Percentiles rank a stretch among this genome's conserved stretches.
Conservation (phyloP, 2,888 invertebrate genomes). For the Spodoptera picta region DNA sequence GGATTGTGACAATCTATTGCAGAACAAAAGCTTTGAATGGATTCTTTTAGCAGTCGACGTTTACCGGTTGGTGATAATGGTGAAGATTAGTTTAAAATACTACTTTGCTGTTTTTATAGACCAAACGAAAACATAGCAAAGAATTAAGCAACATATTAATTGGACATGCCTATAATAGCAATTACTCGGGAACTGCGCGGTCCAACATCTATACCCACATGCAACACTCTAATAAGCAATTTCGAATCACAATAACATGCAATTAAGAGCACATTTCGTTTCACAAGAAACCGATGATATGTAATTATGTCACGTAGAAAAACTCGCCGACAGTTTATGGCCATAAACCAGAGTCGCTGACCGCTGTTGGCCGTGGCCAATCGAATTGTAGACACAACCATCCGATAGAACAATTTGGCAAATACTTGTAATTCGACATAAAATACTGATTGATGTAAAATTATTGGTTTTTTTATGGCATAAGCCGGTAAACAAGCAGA, state of each 20-base stretch:
- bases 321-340: constrained; percentile 10
- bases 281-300: constrained; percentile 7
- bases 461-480: background rate
- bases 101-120: no score
- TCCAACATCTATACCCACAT: no score
- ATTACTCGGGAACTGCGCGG: no score
- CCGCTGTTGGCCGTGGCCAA: constrained; percentile 15
- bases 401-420: constrained; percentile 12
- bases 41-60: no score
- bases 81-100: no score
- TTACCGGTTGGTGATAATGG: no score
- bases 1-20: no score
- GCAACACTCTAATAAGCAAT: background rate
- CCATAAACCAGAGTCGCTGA: constrained; percentile 48
- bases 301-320: constrained; percentile 41
- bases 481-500: no score
- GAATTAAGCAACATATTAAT: no score
- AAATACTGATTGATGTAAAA: background rate
- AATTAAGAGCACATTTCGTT: background rate
- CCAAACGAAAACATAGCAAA: no score
- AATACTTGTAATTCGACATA: background rate
- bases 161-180: no score
- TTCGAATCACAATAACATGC: background rate
- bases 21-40: no score
- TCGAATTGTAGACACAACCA: constrained; percentile 6